Conservation (phyloP, 1,140 invertebrate species). For the Aphelenchoides avenae region DNA sequence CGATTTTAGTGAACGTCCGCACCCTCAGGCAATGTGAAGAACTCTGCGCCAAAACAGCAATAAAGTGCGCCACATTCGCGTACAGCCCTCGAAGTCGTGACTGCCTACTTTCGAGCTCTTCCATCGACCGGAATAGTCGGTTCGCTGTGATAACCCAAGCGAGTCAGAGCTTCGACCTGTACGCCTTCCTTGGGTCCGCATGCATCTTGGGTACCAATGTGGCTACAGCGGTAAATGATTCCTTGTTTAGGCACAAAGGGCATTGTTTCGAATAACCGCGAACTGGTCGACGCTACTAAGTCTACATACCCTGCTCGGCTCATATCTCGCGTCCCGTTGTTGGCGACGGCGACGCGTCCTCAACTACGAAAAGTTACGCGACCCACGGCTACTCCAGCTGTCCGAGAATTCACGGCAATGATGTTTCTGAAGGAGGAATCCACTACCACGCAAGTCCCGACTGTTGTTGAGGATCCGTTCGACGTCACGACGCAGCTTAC, state of each 20-base stretch:
- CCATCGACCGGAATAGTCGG: conserved; percentile 14
- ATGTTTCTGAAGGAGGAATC: too few relatives aligned
- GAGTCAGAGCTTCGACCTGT: conserved; percentile 35
- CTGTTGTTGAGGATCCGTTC: too few relatives aligned
- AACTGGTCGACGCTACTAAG: too few relatives aligned
- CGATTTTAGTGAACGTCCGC: conserved; percentile 40
- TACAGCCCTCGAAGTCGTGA: conserved; percentile 29
- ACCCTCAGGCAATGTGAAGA: conserved; percentile 33
- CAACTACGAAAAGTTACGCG: too few relatives aligned
- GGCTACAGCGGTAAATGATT: too few relatives aligned
- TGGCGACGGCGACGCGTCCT: too few relatives aligned
- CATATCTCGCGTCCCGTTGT: neutral
- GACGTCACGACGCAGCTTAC: too few relatives aligned
- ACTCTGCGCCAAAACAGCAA: conserved; percentile 26
- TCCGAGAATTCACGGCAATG: too few relatives aligned
- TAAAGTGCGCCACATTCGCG: conserved; percentile 40
- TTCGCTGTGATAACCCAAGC: conserved; percentile 33
- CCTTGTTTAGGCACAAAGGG: too few relatives aligned
- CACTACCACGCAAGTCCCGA: too few relatives aligned
- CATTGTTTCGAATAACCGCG: too few relatives aligned
- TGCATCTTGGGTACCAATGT: neutral
- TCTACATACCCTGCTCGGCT: neutral
- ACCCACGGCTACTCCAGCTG: too few relatives aligned
- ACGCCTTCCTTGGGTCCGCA: conserved; percentile 26
- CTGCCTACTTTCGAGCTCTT: conserved; percentile 35